Percentiles rank a stretch among this genome's conserved stretches.
Evolutionary conservation across 2,888 invertebrate species (phyloP).

Genomic region (Cantharis rufa): DNA sequence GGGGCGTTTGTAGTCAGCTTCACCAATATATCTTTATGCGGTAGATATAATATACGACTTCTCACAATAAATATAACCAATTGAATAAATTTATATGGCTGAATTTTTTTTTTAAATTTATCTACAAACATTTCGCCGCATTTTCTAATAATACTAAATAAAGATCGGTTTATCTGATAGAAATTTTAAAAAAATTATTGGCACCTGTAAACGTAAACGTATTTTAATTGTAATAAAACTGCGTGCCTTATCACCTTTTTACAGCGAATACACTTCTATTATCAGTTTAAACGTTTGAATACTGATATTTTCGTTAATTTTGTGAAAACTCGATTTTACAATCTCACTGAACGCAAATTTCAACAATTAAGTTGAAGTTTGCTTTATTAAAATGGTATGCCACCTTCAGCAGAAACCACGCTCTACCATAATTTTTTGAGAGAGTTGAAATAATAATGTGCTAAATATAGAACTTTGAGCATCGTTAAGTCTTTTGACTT

Average conservation of each 20-base stretch:
- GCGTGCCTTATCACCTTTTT: not conserved
- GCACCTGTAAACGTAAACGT: too few relatives aligned
- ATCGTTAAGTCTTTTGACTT: not conserved
- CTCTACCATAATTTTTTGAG: not conserved
- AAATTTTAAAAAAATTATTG: too few relatives aligned
- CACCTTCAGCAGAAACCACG: too few relatives aligned
- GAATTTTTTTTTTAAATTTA: too few relatives aligned
- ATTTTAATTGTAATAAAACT: not conserved
- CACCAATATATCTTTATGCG: too few relatives aligned
- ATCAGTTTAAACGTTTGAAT: not conserved
- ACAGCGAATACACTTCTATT: not conserved
- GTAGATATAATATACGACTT: too few relatives aligned
- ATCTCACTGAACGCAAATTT: not conserved
- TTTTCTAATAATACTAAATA: too few relatives aligned
- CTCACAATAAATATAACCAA: too few relatives aligned
- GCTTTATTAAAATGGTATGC: not conserved
- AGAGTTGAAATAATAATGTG: not conserved
- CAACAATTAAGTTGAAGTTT: not conserved
- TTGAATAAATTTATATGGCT: too few relatives aligned
- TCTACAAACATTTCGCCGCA: too few relatives aligned
- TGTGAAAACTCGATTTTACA: not conserved
- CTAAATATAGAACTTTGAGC: not conserved
- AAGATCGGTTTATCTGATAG: too few relatives aligned
- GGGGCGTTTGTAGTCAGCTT: too few relatives aligned
- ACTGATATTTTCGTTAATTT: not conserved